These are phyloP conservation scores for Macrosoma leucophasiata DNA, from an alignment of 2,888 invertebrate genomes.

Conservation along the genomic window DNA sequence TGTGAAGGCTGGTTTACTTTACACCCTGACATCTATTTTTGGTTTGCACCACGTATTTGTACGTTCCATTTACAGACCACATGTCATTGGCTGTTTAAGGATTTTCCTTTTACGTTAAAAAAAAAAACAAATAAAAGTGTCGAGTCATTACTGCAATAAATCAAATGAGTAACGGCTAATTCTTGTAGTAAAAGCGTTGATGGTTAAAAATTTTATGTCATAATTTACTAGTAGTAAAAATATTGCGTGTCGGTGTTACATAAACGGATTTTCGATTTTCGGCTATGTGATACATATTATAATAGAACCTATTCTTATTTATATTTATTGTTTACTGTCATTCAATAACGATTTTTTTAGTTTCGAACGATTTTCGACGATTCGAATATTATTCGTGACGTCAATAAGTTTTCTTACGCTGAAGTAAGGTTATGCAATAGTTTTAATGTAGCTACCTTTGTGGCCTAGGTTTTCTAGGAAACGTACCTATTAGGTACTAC, in stretches of 20 bases:
- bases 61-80: constrained; percentile 27
- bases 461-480: constrained; percentile 12
- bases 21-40: constrained; percentile 44
- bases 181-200: too few relatives aligned
- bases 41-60: constrained; percentile 38
- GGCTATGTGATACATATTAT: too few relatives aligned
- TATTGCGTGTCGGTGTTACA: too few relatives aligned
- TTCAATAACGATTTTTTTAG: not conserved
- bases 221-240: too few relatives aligned
- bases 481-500: too few relatives aligned
- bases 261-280: too few relatives aligned
- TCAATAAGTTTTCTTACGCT: constrained; percentile 38
- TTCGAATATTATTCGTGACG: constrained; percentile 41
- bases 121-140: constrained; percentile 20
- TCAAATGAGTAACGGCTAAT: constrained; percentile 36
- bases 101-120: constrained; percentile 22
- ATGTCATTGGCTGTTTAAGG: constrained; percentile 14
- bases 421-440: constrained; percentile 67
- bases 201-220: too few relatives aligned
- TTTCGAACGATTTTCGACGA: constrained; percentile 8
- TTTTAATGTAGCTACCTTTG: constrained; percentile 26
- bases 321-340: too few relatives aligned
- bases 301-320: too few relatives aligned
- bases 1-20: constrained; percentile 45
- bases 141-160: constrained; percentile 58